A percentile compares a stretch with the other conserved stretches of the same genome.
phyloP scores from a whole-genome alignment of 2,113 vertebrate species.

The Lanius collurio region DNA sequence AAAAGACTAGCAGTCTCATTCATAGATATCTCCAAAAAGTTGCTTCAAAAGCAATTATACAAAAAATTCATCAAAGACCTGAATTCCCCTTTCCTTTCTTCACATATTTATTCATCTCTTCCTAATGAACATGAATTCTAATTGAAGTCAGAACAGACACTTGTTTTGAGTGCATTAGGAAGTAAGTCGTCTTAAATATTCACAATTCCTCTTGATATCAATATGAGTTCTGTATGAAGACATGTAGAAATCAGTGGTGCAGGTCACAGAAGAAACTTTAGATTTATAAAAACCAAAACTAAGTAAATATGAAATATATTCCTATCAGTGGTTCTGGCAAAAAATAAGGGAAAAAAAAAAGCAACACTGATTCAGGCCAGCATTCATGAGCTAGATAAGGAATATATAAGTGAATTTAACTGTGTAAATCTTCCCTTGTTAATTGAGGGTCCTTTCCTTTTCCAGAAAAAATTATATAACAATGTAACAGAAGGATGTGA shows the following conservation, averaged over 20 bases:
- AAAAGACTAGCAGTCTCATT: not conserved
- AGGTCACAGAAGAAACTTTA: not conserved
- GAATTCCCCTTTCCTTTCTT: not conserved
- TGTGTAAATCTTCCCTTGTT: not conserved
- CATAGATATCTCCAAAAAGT: not conserved
- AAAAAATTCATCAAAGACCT: not conserved
- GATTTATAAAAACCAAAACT: not conserved
- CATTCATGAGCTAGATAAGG: not conserved
- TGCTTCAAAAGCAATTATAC: not conserved
- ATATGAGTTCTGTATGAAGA: not conserved
- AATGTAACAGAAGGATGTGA: not conserved
- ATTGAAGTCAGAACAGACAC: not conserved
- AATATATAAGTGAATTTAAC: not conserved
- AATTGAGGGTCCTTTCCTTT: not conserved
- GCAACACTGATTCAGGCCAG: not conserved
- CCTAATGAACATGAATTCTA: not conserved
- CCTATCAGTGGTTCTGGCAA: not conserved
- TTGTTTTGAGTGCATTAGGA: not conserved
- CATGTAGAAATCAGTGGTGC: not conserved
- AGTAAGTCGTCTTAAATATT: not conserved
- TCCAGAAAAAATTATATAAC: not conserved
- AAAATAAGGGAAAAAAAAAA: not conserved
- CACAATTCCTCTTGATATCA: not conserved
- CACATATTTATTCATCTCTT: not conserved
- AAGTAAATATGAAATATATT: not conserved